Evolutionary conservation across 2,888 invertebrate species (phyloP), one percentile per base, ranked within the genome.

Genomic region (Bhutanitis thaidina): DNA sequence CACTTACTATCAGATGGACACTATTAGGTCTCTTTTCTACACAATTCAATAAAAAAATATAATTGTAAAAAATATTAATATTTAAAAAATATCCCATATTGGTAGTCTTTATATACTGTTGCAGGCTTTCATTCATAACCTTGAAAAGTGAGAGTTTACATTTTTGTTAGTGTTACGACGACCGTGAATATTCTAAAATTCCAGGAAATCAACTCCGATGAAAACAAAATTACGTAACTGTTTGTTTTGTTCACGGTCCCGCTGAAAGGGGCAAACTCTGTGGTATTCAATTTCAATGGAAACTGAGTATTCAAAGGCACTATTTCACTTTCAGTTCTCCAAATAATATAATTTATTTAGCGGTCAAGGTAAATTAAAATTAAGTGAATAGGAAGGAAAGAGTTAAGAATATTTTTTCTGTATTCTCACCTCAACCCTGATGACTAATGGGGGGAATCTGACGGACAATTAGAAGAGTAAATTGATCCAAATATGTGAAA

Each of bases 141-240:
- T 44, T 50, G 43, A 35, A 39, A 44, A 14, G n/a, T 43, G 38
- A 13, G 13, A 43, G 32, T 43, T 43, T 39, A 38, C 43, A 27
- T 49, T 43, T n/a, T 38, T 29, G 20, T 20, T 25, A 32, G 16
- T 38, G 43, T 49, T 3, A 20, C 20, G 3, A 20, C 20, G 20
- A 43, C 49, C 43, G 14, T 43, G 43, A 49, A 43, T 27, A 44
- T 50, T 50, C 25, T 5, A 7, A 38, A 39, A 44, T 39, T 43
- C 43, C n/a, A 27, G 39, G 50, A 39, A 49, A 38, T 34, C 15
- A 34, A 15, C 32, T 10, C 14, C 15, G 12, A 38, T 34, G 13
- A 27, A 43, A 32, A 32, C 16, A 12, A 9, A 38, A 35, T 50
- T 50, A 50, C 39, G 29, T 44, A 27, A 44, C 3, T 32, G 34